Percentiles rank a stretch among this genome's conserved stretches.
Conservation (phyloP, 2,113 vertebrate genomes). For the Lampris megalopsis region DNA sequence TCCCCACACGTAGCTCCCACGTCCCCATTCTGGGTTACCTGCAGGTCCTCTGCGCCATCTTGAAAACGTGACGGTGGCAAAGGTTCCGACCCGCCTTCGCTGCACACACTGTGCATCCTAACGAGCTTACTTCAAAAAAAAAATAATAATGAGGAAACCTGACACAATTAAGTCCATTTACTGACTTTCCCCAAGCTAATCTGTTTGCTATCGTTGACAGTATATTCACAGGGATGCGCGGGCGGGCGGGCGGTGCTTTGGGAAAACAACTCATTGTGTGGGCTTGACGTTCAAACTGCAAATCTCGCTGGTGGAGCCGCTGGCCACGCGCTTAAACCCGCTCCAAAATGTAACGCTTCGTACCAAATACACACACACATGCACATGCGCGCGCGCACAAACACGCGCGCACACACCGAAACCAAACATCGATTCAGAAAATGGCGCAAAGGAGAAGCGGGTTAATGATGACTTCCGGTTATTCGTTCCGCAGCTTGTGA, state of each 20-base stretch:
- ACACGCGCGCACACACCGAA: background rate
- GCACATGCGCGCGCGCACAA: constrained; percentile 21
- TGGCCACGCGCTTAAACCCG: background rate
- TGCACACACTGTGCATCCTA: too few species aligned
- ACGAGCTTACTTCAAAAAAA: too few species aligned
- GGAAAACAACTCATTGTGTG: constrained; percentile 45
- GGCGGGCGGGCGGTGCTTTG: too few species aligned
- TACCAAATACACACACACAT: constrained; percentile 55
- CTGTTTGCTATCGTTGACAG: too few species aligned
- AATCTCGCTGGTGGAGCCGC: constrained; percentile 37
- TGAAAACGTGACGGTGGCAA: constrained; percentile 42
- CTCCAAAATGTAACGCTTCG: constrained; percentile 60
- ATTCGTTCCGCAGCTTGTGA: constrained; percentile 41
- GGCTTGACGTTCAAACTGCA: constrained; percentile 19
- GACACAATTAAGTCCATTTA: too few species aligned
- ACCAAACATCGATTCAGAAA: constrained; percentile 36
- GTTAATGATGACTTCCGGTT: constrained; percentile 16
- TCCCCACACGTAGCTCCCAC: constrained; percentile 1
- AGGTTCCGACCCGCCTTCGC: constrained; percentile 44
- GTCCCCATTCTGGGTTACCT: constrained; percentile 52
- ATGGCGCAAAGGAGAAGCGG: constrained; percentile 60
- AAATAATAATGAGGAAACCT: too few species aligned
- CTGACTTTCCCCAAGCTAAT: too few species aligned
- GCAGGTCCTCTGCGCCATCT: constrained; percentile 5
- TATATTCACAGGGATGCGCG: too few species aligned